phyloP scores from a whole-genome alignment of 2,797 vertebrate species.

The Danio jaintianensis region DNA sequence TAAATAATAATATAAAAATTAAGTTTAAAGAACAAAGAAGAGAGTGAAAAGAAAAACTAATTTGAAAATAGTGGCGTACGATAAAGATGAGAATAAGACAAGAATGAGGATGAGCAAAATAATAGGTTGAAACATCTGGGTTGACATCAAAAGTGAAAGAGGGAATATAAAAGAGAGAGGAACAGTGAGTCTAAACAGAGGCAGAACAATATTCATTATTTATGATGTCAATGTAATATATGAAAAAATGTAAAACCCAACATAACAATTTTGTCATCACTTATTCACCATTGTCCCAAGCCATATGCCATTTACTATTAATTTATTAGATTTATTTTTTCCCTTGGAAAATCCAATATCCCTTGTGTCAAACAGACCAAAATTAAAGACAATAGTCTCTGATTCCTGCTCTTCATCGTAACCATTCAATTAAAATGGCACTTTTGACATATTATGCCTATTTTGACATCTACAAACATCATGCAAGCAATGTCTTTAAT shows the following conservation, averaged over 20 bases:
- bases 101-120: slow-evolving; percentile 99
- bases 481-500: not conserved
- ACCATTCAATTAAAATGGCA: not conserved
- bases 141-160: slow-evolving; percentile 68
- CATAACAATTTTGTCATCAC: not conserved
- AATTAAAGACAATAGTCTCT: not conserved
- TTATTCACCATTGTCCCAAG: not conserved
- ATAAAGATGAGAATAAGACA: slow-evolving; percentile 99
- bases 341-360: not conserved
- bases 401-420: not conserved
- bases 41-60: slow-evolving; percentile 99
- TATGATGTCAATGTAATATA: not conserved
- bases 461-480: not conserved
- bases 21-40: slow-evolving; percentile 96
- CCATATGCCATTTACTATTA: not conserved
- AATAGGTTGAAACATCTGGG: slow-evolving; percentile 99
- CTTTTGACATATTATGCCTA: not conserved
- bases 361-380: not conserved
- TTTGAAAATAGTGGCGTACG: slow-evolving; percentile 99
- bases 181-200: slow-evolving; percentile 21
- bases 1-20: slow-evolving; percentile 36
- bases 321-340: no score
- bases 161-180: slow-evolving; percentile 44
- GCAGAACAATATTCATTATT: not conserved
- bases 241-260: not conserved